Evolutionary conservation across 2,888 invertebrate genomes (phyloP).

Genomic region (Hoplodrina blanda): DNA sequence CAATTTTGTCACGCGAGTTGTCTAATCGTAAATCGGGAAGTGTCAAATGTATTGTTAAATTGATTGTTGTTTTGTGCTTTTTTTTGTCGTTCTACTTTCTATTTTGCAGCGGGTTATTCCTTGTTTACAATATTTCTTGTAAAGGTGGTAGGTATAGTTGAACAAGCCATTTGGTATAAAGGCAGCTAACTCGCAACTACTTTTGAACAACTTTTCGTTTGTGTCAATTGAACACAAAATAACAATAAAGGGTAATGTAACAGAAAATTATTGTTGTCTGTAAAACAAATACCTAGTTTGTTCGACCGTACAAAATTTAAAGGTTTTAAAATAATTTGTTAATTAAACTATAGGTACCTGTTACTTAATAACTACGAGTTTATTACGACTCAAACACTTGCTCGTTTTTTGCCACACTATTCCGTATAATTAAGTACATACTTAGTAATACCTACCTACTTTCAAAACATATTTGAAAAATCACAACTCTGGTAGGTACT

Average conservation of each 20-base stretch:
- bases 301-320: too few relatives aligned
- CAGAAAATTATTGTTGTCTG: too few relatives aligned
- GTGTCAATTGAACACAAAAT: too few relatives aligned
- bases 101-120: constrained; percentile 19
- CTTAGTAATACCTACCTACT: too few relatives aligned
- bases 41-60: constrained; percentile 35
- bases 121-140: constrained; percentile 7
- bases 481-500: not conserved
- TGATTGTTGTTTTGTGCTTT: constrained; percentile 25
- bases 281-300: too few relatives aligned
- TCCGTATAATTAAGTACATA: not conserved
- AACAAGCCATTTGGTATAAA: too few relatives aligned
- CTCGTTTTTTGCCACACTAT: constrained; percentile 9
- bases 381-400: constrained; percentile 24
- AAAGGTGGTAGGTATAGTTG: too few relatives aligned
- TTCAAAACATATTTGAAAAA: not conserved
- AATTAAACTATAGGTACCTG: constrained; percentile 38
- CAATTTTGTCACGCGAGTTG: constrained; percentile 41
- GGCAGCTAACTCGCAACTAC: too few relatives aligned
- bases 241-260: too few relatives aligned
- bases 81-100: constrained; percentile 46
- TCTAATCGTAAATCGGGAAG: constrained; percentile 49
- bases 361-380: constrained; percentile 4
- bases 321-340: constrained; percentile 12
- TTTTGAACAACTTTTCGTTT: too few relatives aligned